Percentiles rank a stretch among this genome's conserved stretches.
Conservation (phyloP, 64 coral and sea anemone genomes). For the Stylophora pistillata region DNA sequence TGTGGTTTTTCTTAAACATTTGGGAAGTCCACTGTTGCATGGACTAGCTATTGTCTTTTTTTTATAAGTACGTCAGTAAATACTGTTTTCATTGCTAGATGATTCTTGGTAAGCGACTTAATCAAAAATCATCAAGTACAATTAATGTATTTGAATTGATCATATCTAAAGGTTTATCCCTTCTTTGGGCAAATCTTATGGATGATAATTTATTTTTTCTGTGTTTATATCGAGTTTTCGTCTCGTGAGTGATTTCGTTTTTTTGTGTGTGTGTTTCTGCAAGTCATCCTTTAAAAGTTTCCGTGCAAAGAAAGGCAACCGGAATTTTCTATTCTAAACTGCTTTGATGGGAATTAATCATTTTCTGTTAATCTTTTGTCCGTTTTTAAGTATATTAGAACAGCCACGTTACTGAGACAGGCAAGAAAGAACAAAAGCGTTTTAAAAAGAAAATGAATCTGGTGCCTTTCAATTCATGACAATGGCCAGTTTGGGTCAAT, state of each 20-base stretch:
- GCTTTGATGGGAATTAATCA: constrained; percentile 43
- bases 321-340: constrained; percentile 13
- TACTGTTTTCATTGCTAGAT: too few species aligned
- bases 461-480: neutral
- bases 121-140: too few species aligned
- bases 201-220: too few species aligned
- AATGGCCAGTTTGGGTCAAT: neutral
- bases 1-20: neutral
- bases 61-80: neutral
- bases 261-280: neutral
- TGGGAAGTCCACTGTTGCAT: neutral
- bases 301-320: neutral
- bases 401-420: constrained; percentile 1
- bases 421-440: neutral
- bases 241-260: neutral
- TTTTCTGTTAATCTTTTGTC: constrained; percentile 26
- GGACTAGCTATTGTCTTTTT: neutral
- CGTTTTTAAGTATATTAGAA: neutral
- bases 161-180: too few species aligned
- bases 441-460: neutral
- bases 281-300: neutral
- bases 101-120: too few species aligned
- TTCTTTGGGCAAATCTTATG: too few species aligned
- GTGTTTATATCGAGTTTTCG: neutral
- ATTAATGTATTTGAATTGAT: too few species aligned